Percentiles rank a stretch among this genome's conserved stretches.
These are phyloP conservation scores for Nemapogon koenigi DNA, from an alignment of 2,888 invertebrate species.

Conservation along the genomic window DNA sequence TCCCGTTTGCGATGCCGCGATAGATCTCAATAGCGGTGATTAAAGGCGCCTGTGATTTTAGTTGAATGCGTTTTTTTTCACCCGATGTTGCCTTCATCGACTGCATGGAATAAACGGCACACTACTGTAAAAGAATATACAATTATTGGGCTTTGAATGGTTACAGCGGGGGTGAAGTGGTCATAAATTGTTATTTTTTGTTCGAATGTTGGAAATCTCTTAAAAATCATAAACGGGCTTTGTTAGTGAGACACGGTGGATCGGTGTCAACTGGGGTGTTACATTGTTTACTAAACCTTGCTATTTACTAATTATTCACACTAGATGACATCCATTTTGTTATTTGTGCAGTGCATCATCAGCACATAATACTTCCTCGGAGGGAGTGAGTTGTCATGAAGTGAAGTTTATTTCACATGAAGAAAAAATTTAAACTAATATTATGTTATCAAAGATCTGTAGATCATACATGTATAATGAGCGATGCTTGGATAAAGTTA, in stretches of 20 bases:
- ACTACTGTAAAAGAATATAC: slow-evolving; percentile 66
- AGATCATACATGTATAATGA: too few relatives aligned
- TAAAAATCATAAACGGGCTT: slow-evolving; percentile 52
- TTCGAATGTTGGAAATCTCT: slow-evolving; percentile 46
- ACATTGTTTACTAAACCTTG: slow-evolving; percentile 29
- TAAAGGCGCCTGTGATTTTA: slow-evolving; percentile 65
- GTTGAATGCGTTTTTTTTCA: slow-evolving; percentile 58
- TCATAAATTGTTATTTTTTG: slow-evolving; percentile 59
- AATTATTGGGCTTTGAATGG: slow-evolving; percentile 63
- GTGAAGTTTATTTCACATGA: too few relatives aligned
- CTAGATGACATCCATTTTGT: too few relatives aligned
- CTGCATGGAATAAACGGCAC: slow-evolving; percentile 55
- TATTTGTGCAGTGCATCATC: too few relatives aligned
- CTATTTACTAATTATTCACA: slow-evolving; percentile 51
- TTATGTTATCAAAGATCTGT: too few relatives aligned
- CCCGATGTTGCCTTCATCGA: slow-evolving; percentile 45
- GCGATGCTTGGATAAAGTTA: too few relatives aligned
- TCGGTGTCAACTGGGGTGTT: slow-evolving; percentile 37
- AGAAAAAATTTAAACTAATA: too few relatives aligned
- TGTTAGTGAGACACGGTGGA: slow-evolving; percentile 40
- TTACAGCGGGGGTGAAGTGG: slow-evolving; percentile 63
- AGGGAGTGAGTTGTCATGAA: too few relatives aligned
- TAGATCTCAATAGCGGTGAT: slow-evolving; percentile 65
- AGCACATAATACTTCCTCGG: too few relatives aligned
- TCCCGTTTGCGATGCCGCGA: slow-evolving; percentile 53